Base-by-base conservation (phyloP, 2,888 invertebrate species). In the Phoronis australis region DNA sequence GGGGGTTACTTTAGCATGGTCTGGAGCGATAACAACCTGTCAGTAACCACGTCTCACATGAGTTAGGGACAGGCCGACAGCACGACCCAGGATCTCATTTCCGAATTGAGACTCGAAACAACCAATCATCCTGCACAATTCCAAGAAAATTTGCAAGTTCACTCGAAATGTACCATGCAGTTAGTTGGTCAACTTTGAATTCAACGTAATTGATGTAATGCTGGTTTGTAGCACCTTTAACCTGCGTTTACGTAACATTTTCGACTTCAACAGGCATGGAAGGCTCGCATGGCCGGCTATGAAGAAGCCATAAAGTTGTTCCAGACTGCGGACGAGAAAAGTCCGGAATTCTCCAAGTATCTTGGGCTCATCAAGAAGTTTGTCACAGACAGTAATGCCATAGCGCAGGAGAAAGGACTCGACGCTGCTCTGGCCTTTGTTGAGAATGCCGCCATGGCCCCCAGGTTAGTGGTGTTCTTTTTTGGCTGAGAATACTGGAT, bases 391-490 rank as follows among this genome's bases (percentile, higher is more conserved):
- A 89, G 87, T 65, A 95, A 97, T 85, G 95, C 87, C 18, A 85
- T 90, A 54, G 94, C 95, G 1, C 95, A 95, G 74, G 96, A 97
- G 72, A 95, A 90, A 80, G 96, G 92, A 15, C 74, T 97, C 61
- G 95, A 94, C 71, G 93, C 95, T 6, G 87, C 90, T 0, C 77
- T 94, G 46, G 87, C 88, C 37, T 97, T 87, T 78, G 86, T 93
- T 0, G 92, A 95, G 77, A 93, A 93, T 80, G 90, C 93, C 68
- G 58, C 61, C 44, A 60, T 71, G 21, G 76, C 77, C 45, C 64
- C 64, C 20, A 93, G 89, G 83, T 83, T 68, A 72, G 79, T 74
- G 37, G n/a, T 24, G n/a, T n/a, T n/a, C n/a, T n/a, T n/a, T n/a
- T n/a, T n/a, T n/a, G n/a, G n/a, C n/a, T n/a, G n/a, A n/a, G n/a